A percentile compares a stretch with the other conserved stretches of the same genome.
These are phyloP conservation scores for Drymonia ruficornis DNA, from an alignment of 2,888 invertebrate species.

Conservation along the genomic window DNA sequence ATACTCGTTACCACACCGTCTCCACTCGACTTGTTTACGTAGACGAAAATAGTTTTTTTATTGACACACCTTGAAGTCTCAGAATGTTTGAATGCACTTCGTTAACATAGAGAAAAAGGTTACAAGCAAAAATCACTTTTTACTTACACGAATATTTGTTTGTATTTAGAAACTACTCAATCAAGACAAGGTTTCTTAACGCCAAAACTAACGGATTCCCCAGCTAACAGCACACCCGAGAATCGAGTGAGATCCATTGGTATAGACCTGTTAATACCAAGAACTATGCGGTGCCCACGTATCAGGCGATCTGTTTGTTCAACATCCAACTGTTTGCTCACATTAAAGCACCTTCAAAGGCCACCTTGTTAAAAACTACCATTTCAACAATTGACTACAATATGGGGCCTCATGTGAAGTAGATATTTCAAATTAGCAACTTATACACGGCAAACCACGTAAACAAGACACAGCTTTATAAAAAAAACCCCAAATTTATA, in stretches of 20 bases:
- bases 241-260: conserved; percentile 21
- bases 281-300: conserved; percentile 52
- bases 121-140: neutral
- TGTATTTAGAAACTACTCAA: neutral
- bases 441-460: no score
- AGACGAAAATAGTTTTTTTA: neutral
- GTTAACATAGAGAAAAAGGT: conserved; percentile 4
- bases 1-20: conserved; percentile 18
- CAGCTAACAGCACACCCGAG: conserved; percentile 5
- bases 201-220: no score
- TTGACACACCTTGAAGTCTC: neutral
- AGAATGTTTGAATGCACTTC: neutral
- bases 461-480: no score
- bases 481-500: no score
- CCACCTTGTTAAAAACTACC: neutral
- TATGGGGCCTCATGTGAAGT: neutral
- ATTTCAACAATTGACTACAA: neutral
- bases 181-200: no score
- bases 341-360: neutral
- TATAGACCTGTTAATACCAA: conserved; percentile 46
- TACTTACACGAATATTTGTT: no score
- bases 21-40: conserved; percentile 28
- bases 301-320: conserved; percentile 40
- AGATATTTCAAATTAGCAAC: neutral
- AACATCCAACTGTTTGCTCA: conserved; percentile 24